phyloP scores from a whole-genome alignment of 2,888 invertebrate genomes.

The Leptinotarsa tumamoca region DNA sequence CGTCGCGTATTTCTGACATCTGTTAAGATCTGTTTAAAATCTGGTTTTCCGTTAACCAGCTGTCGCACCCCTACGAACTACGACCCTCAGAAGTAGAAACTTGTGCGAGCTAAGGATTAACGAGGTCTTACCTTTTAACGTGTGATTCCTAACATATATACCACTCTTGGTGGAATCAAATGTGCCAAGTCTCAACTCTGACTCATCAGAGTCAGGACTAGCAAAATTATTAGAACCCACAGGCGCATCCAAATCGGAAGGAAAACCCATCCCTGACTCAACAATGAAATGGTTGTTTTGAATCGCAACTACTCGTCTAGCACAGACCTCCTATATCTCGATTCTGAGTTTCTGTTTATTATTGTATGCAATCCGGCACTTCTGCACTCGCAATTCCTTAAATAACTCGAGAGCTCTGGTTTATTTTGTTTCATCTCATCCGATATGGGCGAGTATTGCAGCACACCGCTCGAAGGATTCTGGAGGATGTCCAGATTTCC shows the following conservation, averaged over 20 bases:
- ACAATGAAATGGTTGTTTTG: background rate
- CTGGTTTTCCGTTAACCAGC: no score
- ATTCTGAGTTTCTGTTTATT: background rate
- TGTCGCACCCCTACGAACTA: no score
- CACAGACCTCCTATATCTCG: background rate
- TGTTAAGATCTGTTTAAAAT: no score
- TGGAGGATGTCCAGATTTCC: slow-evolving; percentile 4
- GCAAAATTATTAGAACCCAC: no score
- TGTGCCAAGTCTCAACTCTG: no score
- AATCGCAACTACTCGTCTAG: background rate
- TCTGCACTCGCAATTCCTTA: slow-evolving; percentile 8
- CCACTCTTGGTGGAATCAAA: no score
- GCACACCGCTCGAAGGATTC: background rate
- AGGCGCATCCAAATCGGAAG: background rate
- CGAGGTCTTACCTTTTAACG: no score
- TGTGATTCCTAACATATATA: no score
- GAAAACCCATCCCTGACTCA: background rate
- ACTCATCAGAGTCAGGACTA: no score
- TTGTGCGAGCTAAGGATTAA: no score
- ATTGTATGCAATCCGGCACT: background rate
- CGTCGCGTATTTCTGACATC: no score
- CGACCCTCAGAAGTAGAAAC: no score
- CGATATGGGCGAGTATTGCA: slow-evolving; percentile 9
- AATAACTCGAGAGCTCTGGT: slow-evolving; percentile 8
- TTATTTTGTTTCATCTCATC: slow-evolving; percentile 15